A percentile compares a stretch with the other conserved stretches of the same genome.
These are phyloP conservation scores for Cryptophagus acutangulus DNA, from an alignment of 2,888 invertebrate genomes.

Conservation along the genomic window DNA sequence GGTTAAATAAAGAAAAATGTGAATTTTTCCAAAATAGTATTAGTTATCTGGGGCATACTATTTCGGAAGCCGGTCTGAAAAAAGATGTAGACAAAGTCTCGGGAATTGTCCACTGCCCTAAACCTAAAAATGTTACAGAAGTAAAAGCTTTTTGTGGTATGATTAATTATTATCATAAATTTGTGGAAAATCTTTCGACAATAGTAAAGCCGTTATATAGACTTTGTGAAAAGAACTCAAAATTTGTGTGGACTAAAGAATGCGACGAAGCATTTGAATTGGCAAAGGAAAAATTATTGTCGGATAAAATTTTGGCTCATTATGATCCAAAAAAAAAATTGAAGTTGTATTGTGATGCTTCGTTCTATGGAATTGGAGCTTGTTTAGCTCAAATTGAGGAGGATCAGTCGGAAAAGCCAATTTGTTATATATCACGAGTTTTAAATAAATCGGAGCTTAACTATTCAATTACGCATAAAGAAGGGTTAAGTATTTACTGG, in stretches of 20 bases:
- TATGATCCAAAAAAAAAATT: not conserved
- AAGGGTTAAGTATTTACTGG: slow-evolving; percentile 1
- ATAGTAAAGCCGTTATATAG: slow-evolving; percentile 1
- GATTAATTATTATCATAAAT: slow-evolving; percentile 41
- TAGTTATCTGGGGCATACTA: slow-evolving; percentile 34
- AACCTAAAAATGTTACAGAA: slow-evolving; percentile 27
- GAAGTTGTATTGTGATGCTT: not conserved
- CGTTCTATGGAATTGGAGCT: not conserved
- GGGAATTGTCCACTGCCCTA: slow-evolving; percentile 28
- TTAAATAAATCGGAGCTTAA: not conserved
- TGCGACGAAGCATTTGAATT: slow-evolving; percentile 5
- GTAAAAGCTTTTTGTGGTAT: slow-evolving; percentile 35
- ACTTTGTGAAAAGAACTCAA: not conserved
- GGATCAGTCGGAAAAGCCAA: not conserved
- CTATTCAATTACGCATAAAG: not conserved
- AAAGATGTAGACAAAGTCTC: slow-evolving; percentile 30
- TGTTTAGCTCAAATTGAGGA: not conserved
- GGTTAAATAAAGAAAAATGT: slow-evolving; percentile 34
- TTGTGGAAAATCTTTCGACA: slow-evolving; percentile 26
- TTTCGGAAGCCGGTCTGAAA: slow-evolving; percentile 31
- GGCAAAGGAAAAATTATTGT: not conserved
- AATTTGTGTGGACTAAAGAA: slow-evolving; percentile 1
- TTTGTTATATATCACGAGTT: slow-evolving; percentile 2
- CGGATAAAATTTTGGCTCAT: slow-evolving; percentile 3
- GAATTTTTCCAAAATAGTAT: slow-evolving; percentile 26